Percentiles rank a stretch among this genome's conserved stretches.
Conservation (phyloP, 2,888 invertebrate genomes). For the Lydus trimaculatus region DNA sequence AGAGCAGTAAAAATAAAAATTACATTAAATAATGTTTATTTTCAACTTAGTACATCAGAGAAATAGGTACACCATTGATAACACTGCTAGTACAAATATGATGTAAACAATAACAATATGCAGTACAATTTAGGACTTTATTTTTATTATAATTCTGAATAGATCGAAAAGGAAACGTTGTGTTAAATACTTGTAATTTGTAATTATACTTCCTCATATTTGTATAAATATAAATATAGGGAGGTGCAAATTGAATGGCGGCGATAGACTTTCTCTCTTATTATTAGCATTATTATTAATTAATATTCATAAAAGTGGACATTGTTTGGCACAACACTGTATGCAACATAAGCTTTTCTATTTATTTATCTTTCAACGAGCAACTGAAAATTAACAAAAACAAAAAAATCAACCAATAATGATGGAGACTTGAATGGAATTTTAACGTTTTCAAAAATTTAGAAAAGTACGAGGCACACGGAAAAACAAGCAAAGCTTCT, state of each 20-base stretch:
- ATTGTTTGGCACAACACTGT: conserved; percentile 59
- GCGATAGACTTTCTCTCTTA: conserved; percentile 5
- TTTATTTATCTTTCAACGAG: neutral
- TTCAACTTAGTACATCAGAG: conserved; percentile 58
- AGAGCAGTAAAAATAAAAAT: neutral
- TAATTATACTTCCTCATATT: neutral
- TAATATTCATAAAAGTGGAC: conserved; percentile 26
- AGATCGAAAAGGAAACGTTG: neutral
- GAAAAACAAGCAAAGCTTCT: neutral
- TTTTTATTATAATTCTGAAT: neutral
- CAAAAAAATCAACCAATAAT: neutral
- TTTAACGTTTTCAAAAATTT: neutral
- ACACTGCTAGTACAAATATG: conserved; percentile 60
- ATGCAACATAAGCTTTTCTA: conserved; percentile 33
- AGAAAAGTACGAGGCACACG: neutral
- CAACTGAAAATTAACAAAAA: neutral
- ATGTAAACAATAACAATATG: conserved; percentile 56
- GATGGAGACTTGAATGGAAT: conserved; percentile 9
- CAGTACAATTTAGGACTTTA: conserved; percentile 40
- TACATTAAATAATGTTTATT: conserved; percentile 58
- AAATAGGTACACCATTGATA: conserved; percentile 60
- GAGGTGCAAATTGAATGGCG: conserved; percentile 25
- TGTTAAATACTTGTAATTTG: neutral
- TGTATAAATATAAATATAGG: conserved; percentile 8
- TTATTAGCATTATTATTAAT: neutral